phyloP scores from a whole-genome alignment of 1,140 invertebrate species.

The Heliconius eleuchia region DNA sequence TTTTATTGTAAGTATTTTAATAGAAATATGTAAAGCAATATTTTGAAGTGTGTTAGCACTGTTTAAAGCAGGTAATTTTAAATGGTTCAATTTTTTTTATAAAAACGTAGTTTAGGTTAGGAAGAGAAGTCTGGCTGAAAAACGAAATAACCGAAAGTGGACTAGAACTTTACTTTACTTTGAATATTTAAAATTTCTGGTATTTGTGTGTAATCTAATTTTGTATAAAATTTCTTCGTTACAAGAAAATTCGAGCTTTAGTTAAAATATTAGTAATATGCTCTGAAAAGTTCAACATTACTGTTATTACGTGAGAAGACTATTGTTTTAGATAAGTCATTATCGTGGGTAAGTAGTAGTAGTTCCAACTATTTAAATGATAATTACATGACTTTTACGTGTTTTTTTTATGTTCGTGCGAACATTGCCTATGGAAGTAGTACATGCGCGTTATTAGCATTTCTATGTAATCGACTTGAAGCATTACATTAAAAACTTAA shows the following conservation, averaged over 20 bases:
- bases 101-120: no score
- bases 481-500: background rate
- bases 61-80: no score
- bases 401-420: conserved; percentile 53
- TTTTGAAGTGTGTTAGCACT: no score
- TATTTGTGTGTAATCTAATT: background rate
- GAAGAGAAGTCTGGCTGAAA: no score
- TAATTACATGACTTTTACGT: conserved; percentile 54
- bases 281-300: conserved; percentile 26
- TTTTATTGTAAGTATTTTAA: no score
- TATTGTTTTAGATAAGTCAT: conserved; percentile 35
- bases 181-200: no score
- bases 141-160: no score
- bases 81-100: no score
- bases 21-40: no score
- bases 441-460: conserved; percentile 36
- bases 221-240: background rate
- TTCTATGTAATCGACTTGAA: conserved; percentile 35
- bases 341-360: conserved; percentile 56
- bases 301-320: conserved; percentile 39
- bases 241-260: background rate
- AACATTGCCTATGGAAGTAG: conserved; percentile 44
- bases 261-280: conserved; percentile 29
- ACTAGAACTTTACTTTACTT: no score
- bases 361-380: conserved; percentile 57